Evolutionary conservation across 2,113 vertebrate species (phyloP).

Genomic region (Dermatemys mawii): DNA sequence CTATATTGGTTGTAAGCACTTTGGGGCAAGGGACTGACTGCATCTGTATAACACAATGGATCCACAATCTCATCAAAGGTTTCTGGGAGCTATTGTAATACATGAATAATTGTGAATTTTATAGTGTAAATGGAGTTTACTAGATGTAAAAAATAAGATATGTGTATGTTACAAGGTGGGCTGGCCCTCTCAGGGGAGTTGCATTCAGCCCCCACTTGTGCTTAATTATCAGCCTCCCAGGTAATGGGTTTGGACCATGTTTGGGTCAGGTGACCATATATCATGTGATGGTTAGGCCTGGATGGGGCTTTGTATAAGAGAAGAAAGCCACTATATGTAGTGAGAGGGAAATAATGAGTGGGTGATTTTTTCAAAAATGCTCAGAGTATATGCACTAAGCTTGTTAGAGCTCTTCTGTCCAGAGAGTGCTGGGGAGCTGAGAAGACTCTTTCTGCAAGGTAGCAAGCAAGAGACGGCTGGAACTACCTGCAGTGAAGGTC

Average conservation of each 20-base stretch:
- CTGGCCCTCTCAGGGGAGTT: background rate
- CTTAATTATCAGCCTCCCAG: background rate
- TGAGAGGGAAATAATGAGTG: background rate
- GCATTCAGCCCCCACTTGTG: background rate
- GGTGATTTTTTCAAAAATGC: background rate
- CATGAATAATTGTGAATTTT: background rate
- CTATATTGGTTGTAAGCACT: background rate
- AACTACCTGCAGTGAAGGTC: background rate
- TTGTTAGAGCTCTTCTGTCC: background rate
- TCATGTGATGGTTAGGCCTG: background rate
- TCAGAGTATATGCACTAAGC: background rate
- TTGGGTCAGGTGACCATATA: background rate
- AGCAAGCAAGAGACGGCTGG: background rate
- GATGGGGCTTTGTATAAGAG: background rate
- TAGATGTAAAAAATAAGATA: background rate
- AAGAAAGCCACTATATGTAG: background rate
- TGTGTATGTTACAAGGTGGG: background rate
- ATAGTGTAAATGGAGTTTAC: background rate
- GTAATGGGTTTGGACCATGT: background rate
- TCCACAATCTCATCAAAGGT: background rate
- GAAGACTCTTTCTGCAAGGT: background rate
- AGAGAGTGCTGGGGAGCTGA: background rate
- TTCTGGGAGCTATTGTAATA: background rate
- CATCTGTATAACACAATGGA: no score
- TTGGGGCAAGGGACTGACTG: background rate